Base-by-base conservation (phyloP, 1,140 invertebrate genomes). In the Plodia interpunctella region DNA sequence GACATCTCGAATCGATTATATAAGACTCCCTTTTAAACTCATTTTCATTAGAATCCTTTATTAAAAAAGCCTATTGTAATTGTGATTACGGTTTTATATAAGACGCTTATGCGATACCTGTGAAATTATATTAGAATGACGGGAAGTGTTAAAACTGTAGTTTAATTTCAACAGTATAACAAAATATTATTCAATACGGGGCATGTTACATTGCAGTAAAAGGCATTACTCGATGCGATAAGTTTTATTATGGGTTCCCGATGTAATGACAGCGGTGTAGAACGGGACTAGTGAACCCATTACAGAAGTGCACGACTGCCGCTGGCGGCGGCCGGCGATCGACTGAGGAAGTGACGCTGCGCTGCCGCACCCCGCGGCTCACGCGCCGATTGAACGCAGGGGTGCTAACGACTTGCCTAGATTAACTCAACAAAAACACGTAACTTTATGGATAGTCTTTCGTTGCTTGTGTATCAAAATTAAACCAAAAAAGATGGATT, bases 301-400 rank as follows among this genome's bases (percentile, higher is more conserved):
- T 81, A 81, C 66, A 59, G 53, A 61, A 68, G 66, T 64, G 67
- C 83, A 86, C 80, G 77, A 79, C 77, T 70, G 75, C 72, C 73
- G 65, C 65, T 60, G 71, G 78, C 80, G 61, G 58, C 72, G 59
- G 60, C 59, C 72, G 68, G 60, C 72, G 70, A 66, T 71, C 77
- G 66, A 80, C 77, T 78, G 74, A 79, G 74, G 68, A 77, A 78
- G 76, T 78, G 72, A 78, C 66, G 71, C 73, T 61, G 67, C 62
- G 60, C 30, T 32, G 71, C 73, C 38, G 38, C 38, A 44, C 65
- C 68, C 61, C 53, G 56, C 56, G 60, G 66, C 70, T 68, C 76
- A 78, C 71, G 65, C 67, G 74, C 68, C 38, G 38, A 69, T 30
- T 60, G 59, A 30, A 11, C 18, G 25, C 35, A 76, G 70, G 76